Evolutionary conservation across 2,888 invertebrate genomes (phyloP).

Genomic region (Trachelus tabidus): DNA sequence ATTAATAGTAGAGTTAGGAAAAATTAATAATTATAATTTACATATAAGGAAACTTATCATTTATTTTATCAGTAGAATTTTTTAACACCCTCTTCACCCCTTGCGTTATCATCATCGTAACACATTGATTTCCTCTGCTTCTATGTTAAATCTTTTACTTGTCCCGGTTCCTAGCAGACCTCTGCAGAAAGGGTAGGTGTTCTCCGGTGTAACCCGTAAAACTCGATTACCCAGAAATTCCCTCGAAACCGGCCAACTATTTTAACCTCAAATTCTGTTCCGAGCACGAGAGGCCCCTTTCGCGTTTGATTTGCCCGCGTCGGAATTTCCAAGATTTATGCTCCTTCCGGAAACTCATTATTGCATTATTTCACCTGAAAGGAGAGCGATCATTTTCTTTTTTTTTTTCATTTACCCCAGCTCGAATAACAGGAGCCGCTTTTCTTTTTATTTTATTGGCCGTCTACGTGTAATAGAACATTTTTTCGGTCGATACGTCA

Average conservation of each 20-base stretch:
- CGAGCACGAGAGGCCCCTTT: neutral
- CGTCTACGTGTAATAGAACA: neutral
- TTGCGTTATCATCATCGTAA: too few species aligned
- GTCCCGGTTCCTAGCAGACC: too few species aligned
- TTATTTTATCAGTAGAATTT: too few species aligned
- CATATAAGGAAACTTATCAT: too few species aligned
- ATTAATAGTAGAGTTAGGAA: too few species aligned
- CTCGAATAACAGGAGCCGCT: neutral
- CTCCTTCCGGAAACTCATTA: neutral
- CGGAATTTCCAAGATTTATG: neutral
- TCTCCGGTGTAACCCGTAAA: constrained; percentile 44
- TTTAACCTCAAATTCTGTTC: neutral
- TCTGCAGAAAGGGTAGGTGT: constrained; percentile 24
- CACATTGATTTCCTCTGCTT: too few species aligned
- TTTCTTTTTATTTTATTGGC: neutral
- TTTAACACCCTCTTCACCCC: too few species aligned
- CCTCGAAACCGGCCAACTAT: too few species aligned
- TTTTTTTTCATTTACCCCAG: neutral
- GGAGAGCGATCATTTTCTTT: neutral
- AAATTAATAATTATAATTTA: too few species aligned
- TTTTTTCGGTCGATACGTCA: neutral
- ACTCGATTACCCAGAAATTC: constrained; percentile 34
- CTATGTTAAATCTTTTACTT: too few species aligned
- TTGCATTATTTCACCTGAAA: neutral
- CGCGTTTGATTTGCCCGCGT: neutral